Percentiles rank a stretch among this genome's conserved stretches.
Conservation (phyloP, 1,140 invertebrate species). For the Caenorhabditis inopinata region DNA sequence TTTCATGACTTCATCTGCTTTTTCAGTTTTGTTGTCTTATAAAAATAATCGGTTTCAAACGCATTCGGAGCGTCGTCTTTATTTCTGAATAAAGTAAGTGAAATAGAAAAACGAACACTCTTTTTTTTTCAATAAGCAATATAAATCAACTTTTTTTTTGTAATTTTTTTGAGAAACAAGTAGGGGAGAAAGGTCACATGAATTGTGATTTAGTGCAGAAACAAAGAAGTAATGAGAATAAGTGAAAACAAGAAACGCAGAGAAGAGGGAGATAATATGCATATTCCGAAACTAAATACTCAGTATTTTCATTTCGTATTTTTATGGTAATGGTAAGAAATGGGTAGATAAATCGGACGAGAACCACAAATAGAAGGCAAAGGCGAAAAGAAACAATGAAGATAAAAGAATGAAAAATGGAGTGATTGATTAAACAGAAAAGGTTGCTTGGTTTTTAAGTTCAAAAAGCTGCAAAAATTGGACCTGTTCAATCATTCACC, state of each 20-base stretch:
- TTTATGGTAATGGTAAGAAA: not conserved
- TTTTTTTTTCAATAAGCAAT: not conserved
- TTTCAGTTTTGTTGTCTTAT: too few species aligned
- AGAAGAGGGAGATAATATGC: conserved; percentile 3
- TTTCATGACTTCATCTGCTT: too few species aligned
- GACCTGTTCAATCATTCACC: not conserved
- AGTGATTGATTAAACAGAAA: not conserved
- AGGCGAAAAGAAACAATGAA: not conserved
- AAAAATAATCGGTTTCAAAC: too few species aligned
- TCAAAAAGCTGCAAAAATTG: not conserved
- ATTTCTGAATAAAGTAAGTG: not conserved
- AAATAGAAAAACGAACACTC: not conserved
- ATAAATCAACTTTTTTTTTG: not conserved
- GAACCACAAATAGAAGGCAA: not conserved
- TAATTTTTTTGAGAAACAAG: not conserved
- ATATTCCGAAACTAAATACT: not conserved
- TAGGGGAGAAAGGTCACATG: not conserved
- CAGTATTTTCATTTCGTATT: not conserved
- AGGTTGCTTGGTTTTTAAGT: not conserved
- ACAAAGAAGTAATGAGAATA: not conserved
- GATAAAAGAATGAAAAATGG: not conserved
- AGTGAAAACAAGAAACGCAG: conserved; percentile 1
- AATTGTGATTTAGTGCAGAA: not conserved
- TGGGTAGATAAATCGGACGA: not conserved
- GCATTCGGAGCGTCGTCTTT: not conserved